Conservation (phyloP, 1,140 invertebrate species). For the honey bee (Apis mellifera) region Amel_HAv3.1 CM009931.2:10381501-10382000, state of each 20-base stretch:
- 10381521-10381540: not conserved
- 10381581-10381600: constrained; percentile 9
- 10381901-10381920: constrained; percentile 44
- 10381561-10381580: constrained; percentile 14
- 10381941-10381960: constrained; percentile 70
- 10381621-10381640: not conserved
- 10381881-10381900: constrained; percentile 35
- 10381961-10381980: constrained; percentile 73
- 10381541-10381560: constrained; percentile 38
- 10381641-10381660: not conserved
- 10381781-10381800: constrained; percentile 36
- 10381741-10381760: constrained; percentile 37
- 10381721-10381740: constrained; percentile 45
- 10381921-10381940: constrained; percentile 66
- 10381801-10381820: constrained; percentile 11
- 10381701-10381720: constrained; percentile 39
- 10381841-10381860: too few relatives aligned
- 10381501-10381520: not conserved
- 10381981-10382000: constrained; percentile 73
- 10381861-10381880: constrained; percentile 15
- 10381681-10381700: not conserved
- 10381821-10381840: constrained; percentile 1
- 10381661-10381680: not conserved
- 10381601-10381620: constrained; percentile 18
- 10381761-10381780: constrained; percentile 52